Percentiles rank a stretch among this genome's conserved stretches.
These are phyloP conservation scores for Lytechinus variegatus DNA, from an alignment of 35 echinoderm and acorn worm species.

Conservation along the genomic window DNA sequence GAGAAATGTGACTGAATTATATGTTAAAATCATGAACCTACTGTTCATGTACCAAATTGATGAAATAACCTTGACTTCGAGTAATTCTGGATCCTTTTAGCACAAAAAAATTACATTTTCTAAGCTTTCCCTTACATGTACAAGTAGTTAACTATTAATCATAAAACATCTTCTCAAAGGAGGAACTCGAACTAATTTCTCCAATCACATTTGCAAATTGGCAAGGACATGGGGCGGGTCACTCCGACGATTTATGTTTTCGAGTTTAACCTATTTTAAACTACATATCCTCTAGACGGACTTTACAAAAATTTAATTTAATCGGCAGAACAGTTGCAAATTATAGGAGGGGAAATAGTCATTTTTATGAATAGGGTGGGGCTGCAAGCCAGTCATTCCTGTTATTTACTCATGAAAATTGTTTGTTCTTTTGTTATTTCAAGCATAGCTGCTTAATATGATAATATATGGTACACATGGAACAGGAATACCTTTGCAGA, in stretches of 20 bases:
- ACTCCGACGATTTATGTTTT: not conserved
- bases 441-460: not conserved
- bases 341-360: not conserved
- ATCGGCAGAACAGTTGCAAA: slow-evolving; percentile 1
- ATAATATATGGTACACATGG: not conserved
- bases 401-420: not conserved
- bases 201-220: not conserved
- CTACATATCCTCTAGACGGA: not conserved
- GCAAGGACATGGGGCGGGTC: not conserved
- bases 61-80: too few relatives aligned
- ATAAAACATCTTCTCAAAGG: not conserved
- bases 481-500: not conserved
- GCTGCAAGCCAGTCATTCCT: not conserved
- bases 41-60: too few relatives aligned
- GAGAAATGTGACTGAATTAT: too few relatives aligned
- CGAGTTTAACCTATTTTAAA: not conserved
- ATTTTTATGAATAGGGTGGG: not conserved
- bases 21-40: too few relatives aligned
- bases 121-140: too few relatives aligned
- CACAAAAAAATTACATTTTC: too few relatives aligned
- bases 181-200: not conserved
- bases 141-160: not conserved
- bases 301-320: not conserved
- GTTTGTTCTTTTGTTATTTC: not conserved
- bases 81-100: too few relatives aligned